A percentile compares a stretch with the other conserved stretches of the same genome.
phyloP scores from a whole-genome alignment of 2,113 vertebrate genomes.

The Picathartes gymnocephalus region DNA sequence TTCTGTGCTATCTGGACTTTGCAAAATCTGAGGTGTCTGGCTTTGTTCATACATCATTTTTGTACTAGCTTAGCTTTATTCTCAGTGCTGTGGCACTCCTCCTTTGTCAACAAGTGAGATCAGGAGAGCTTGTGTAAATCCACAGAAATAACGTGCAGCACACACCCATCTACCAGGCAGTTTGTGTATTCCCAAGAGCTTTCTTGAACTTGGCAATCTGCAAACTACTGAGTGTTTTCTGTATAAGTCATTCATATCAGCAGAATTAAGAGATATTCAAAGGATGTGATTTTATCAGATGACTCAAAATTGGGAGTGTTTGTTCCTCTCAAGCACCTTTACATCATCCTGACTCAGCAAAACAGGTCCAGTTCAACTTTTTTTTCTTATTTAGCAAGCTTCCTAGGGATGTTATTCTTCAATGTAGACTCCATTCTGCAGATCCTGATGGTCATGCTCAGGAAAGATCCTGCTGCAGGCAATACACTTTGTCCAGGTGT shows the following conservation, averaged over 20 bases:
- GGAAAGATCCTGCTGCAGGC: neutral
- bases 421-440: neutral
- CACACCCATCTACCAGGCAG: neutral
- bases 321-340: neutral
- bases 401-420: neutral
- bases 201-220: neutral
- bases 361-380: neutral
- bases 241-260: neutral
- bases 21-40: neutral
- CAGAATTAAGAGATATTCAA: neutral
- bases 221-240: neutral
- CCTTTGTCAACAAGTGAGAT: fast-evolving
- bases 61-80: neutral
- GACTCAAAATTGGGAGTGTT: neutral
- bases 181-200: neutral
- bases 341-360: constrained; percentile 26
- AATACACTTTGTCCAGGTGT: neutral
- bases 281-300: neutral
- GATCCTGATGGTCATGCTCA: neutral
- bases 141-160: neutral
- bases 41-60: neutral
- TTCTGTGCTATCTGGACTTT: neutral
- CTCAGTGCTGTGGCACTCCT: neutral
- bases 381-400: neutral
- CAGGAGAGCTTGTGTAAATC: neutral